phyloP scores from a whole-genome alignment of 2,113 vertebrate genomes.

The Elaphurus davidianus region DNA sequence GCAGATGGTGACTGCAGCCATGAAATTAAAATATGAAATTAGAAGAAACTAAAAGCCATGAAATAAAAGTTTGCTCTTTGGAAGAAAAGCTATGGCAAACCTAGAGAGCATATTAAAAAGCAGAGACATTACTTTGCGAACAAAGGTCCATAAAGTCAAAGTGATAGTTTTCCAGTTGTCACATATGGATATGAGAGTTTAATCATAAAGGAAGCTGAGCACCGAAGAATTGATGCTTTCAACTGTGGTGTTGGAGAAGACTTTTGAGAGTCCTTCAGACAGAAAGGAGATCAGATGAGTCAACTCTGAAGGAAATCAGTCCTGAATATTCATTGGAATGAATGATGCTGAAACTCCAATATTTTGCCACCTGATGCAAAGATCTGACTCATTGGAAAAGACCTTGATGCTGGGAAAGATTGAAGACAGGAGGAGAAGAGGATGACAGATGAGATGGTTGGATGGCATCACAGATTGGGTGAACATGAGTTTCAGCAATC shows the following conservation, averaged over 20 bases:
- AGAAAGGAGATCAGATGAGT: not conserved
- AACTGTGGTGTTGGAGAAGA: not conserved
- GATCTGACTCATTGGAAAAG: not conserved
- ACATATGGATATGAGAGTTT: not conserved
- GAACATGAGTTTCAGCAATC: not conserved
- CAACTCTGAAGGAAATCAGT: not conserved
- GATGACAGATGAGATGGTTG: not conserved
- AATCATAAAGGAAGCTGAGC: not conserved
- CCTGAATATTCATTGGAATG: not conserved
- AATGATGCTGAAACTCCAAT: not conserved
- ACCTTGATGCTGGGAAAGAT: not conserved
- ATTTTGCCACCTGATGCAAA: not conserved
- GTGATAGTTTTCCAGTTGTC: not conserved
- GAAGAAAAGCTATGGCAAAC: not conserved
- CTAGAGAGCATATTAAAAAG: not conserved
- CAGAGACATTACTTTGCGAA: not conserved
- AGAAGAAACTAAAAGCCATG: not conserved
- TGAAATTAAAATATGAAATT: not conserved
- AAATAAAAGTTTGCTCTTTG: not conserved
- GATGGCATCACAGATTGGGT: not conserved
- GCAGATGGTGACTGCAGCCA: not conserved
- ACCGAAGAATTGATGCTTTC: not conserved
- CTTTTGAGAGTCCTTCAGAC: not conserved
- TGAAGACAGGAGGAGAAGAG: not conserved
- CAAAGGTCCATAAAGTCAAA: not conserved